These are phyloP conservation scores for Poecilia wingei DNA, from an alignment of 2,797 vertebrate species.

Conservation along the genomic window DNA sequence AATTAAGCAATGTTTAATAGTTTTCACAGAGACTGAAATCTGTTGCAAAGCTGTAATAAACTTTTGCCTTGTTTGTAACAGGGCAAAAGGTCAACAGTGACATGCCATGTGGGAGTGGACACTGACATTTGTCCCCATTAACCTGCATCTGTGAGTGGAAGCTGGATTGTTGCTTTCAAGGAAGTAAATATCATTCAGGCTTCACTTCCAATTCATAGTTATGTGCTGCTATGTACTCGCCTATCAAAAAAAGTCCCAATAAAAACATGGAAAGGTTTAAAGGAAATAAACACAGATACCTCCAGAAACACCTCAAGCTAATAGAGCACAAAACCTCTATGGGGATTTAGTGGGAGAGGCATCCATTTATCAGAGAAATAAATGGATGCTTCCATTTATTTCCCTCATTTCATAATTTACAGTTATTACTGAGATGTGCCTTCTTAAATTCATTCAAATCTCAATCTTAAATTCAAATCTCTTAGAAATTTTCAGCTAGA, in stretches of 20 bases:
- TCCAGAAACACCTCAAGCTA: not conserved
- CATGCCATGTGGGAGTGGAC: not conserved
- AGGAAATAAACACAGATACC: not conserved
- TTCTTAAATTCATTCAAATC: not conserved
- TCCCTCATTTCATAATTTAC: not conserved
- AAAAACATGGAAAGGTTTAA: not conserved
- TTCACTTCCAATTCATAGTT: not conserved
- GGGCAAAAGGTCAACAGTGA: not conserved
- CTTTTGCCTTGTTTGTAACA: not conserved
- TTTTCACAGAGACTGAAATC: not conserved
- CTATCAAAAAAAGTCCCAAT: not conserved
- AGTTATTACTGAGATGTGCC: not conserved
- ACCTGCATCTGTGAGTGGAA: not conserved
- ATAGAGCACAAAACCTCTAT: too few species aligned
- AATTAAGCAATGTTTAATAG: not conserved
- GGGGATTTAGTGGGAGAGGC: not conserved
- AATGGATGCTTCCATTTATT: too few species aligned
- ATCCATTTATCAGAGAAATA: not conserved
- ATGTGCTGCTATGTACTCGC: not conserved
- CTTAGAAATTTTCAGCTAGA: not conserved
- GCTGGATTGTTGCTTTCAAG: not conserved
- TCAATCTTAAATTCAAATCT: not conserved
- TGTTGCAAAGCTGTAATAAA: not conserved
- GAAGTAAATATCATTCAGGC: not conserved
- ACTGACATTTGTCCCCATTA: not conserved